phyloP scores from a whole-genome alignment of 2,888 invertebrate species.

The Andrena flavipes region DNA sequence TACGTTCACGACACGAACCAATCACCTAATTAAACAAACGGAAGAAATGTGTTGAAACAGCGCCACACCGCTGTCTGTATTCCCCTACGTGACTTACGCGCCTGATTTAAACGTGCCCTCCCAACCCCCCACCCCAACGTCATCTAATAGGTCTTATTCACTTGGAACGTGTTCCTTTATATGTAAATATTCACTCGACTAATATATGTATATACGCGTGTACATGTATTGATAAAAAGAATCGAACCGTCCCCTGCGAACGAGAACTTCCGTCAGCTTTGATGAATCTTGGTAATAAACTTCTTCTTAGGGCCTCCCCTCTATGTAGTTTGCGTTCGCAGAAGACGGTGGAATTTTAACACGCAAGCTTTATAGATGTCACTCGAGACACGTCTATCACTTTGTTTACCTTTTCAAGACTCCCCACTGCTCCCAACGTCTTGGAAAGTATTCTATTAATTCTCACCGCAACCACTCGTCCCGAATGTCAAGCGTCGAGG shows the following conservation, averaged over 20 bases:
- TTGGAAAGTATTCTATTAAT: constrained; percentile 38
- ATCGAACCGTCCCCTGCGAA: constrained; percentile 36
- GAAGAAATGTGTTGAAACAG: constrained; percentile 30
- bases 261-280: constrained; percentile 18
- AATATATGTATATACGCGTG: constrained; percentile 55
- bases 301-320: background rate
- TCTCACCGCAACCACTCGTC: constrained; percentile 16
- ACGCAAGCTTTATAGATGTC: constrained; percentile 41
- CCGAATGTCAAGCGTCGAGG: constrained; percentile 31
- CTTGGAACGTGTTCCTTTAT: constrained; percentile 33
- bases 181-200: constrained; percentile 56
- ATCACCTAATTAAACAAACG: constrained; percentile 44
- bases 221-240: constrained; percentile 32
- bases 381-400: constrained; percentile 30
- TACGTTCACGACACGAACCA: constrained; percentile 18
- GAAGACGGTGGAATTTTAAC: constrained; percentile 25
- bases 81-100: constrained; percentile 57
- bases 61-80: constrained; percentile 39
- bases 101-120: constrained; percentile 26
- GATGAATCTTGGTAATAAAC: no score
- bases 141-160: constrained; percentile 54
- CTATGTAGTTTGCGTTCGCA: constrained; percentile 52
- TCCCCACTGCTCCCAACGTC: background rate
- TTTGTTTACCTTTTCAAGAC: constrained; percentile 19
- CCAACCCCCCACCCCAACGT: constrained; percentile 15